These are phyloP conservation scores for Cyrtonyx montezumae DNA, from an alignment of 2,113 vertebrate genomes.

Conservation along the genomic window DNA sequence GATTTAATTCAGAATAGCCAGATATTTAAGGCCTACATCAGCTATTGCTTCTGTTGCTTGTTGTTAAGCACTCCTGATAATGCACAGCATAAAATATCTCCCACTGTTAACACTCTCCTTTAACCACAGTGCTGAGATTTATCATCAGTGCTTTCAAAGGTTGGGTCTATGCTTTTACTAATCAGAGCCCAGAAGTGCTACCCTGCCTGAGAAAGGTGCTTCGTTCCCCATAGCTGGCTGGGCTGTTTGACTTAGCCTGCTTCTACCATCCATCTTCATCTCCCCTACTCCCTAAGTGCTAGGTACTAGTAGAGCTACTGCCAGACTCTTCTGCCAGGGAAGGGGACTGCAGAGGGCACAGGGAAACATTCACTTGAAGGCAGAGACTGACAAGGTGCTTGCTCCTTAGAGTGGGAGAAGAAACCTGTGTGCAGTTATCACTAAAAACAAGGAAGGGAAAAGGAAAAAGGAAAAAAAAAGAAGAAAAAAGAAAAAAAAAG, in stretches of 20 bases:
- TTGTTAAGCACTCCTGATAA: too few species aligned
- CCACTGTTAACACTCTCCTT: not conserved
- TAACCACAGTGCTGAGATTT: not conserved
- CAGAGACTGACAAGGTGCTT: slow-evolving; percentile 24
- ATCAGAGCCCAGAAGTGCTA: not conserved
- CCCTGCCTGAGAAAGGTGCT: not conserved
- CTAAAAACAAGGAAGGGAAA: not conserved
- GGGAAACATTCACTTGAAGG: not conserved
- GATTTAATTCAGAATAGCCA: not conserved
- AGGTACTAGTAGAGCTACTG: not conserved
- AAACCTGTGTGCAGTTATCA: not conserved
- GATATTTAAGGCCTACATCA: not conserved
- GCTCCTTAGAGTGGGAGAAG: not conserved
- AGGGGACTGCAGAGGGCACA: not conserved
- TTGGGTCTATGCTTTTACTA: not conserved
- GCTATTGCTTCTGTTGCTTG: not conserved
- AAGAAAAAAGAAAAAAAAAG: not conserved
- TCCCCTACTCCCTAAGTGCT: too few species aligned
- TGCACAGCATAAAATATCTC: rapidly evolving
- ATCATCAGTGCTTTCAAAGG: not conserved
- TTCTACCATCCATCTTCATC: not conserved
- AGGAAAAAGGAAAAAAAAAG: not conserved
- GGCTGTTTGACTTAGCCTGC: not conserved
- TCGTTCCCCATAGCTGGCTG: too few species aligned
- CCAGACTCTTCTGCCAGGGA: not conserved